phyloP scores from a whole-genome alignment of 2,888 invertebrate species.

The Drosophila peninsularis region DNA sequence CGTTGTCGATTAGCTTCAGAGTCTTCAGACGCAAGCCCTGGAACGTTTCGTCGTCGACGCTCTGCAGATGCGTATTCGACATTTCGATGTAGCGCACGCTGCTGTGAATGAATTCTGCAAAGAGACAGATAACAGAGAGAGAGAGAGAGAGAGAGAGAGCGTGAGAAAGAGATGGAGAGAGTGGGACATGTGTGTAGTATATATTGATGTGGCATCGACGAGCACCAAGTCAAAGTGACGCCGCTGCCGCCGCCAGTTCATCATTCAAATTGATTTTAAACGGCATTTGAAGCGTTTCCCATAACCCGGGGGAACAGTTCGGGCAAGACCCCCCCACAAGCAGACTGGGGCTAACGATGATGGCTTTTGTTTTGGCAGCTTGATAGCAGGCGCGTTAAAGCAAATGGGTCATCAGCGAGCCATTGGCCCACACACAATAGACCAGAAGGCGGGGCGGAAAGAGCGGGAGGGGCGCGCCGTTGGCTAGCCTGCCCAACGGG shows the following conservation, averaged over 20 bases:
- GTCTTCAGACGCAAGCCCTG: slow-evolving; percentile 91
- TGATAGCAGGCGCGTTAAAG: slow-evolving; percentile 77
- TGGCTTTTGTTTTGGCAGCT: slow-evolving; percentile 80
- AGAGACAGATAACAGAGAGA: slow-evolving; percentile 65
- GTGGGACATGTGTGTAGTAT: slow-evolving; percentile 3
- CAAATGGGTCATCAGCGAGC: slow-evolving; percentile 81
- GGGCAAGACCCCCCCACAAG: background rate
- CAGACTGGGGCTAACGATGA: slow-evolving; percentile 67
- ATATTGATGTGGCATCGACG: slow-evolving; percentile 32
- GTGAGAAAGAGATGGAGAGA: background rate
- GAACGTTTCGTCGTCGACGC: slow-evolving; percentile 92
- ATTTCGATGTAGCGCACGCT: slow-evolving; percentile 93
- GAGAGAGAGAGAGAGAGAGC: slow-evolving; percentile 27
- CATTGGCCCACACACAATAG: slow-evolving; percentile 68
- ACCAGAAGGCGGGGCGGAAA: slow-evolving; percentile 6
- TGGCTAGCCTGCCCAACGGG: slow-evolving; percentile 26
- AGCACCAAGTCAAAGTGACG: slow-evolving; percentile 31
- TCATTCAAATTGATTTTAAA: slow-evolving; percentile 80
- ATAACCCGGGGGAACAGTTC: slow-evolving; percentile 59
- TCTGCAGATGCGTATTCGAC: slow-evolving; percentile 91
- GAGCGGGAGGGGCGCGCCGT: background rate
- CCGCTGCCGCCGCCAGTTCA: slow-evolving; percentile 54
- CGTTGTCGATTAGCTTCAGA: slow-evolving; percentile 92
- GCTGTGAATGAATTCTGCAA: slow-evolving; percentile 91
- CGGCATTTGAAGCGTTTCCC: slow-evolving; percentile 75